Conservation (phyloP, 1,140 invertebrate genomes). For the Zaprionus inermis region DNA sequence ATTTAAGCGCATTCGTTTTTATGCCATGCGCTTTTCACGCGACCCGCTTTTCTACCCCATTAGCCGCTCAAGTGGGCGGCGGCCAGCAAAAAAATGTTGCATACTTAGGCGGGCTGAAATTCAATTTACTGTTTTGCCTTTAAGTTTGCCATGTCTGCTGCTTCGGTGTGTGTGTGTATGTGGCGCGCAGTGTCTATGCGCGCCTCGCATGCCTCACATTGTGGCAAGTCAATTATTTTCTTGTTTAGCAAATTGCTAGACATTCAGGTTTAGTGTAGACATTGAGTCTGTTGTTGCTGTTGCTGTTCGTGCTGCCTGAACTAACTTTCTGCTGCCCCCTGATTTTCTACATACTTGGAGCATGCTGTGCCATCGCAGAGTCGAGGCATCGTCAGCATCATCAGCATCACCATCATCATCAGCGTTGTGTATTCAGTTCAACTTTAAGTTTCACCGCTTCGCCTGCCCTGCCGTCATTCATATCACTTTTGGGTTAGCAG, state of each 20-base stretch:
- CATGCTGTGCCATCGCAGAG: constrained; percentile 9
- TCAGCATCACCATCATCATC: constrained; percentile 30
- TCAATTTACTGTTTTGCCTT: constrained; percentile 61
- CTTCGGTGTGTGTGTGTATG: neutral
- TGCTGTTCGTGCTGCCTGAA: constrained; percentile 16
- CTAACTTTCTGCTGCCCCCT: constrained; percentile 18
- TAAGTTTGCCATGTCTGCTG: constrained; percentile 35
- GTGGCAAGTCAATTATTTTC: constrained; percentile 76
- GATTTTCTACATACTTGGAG: constrained; percentile 22
- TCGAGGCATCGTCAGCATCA: constrained; percentile 30
- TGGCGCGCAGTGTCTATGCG: neutral
- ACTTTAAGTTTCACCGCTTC: constrained; percentile 50
- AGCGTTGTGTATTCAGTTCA: constrained; percentile 15
- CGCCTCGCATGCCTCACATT: constrained; percentile 34
- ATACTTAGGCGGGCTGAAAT: constrained; percentile 62
- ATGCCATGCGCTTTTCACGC: constrained; percentile 70
- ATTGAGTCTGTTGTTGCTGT: constrained; percentile 37
- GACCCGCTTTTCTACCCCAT: constrained; percentile 67
- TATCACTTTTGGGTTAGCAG: constrained; percentile 54
- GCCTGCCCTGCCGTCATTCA: neutral
- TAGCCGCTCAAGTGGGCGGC: constrained; percentile 55
- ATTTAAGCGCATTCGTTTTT: constrained; percentile 69
- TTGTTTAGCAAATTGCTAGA: constrained; percentile 78
- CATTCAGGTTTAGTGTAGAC: constrained; percentile 71
- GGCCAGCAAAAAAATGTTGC: constrained; percentile 55